Conservation (phyloP, 2,113 vertebrate species). For the Podocnemis expansa region DNA sequence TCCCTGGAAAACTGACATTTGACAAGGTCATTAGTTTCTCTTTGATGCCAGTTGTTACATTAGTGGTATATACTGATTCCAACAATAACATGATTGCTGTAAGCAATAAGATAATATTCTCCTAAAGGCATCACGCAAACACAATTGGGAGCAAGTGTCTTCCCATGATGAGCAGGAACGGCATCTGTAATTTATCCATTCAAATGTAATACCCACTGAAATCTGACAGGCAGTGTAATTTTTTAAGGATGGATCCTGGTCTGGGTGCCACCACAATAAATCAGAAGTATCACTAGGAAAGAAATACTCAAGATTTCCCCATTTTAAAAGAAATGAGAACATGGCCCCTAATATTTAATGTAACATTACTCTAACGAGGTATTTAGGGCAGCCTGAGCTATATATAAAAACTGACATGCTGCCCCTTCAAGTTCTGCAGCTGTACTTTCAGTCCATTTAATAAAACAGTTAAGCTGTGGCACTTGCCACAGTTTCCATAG, state of each 20-base stretch:
- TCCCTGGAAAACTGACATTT: background rate
- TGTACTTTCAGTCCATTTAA: slow-evolving; percentile 76
- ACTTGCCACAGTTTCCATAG: slow-evolving; percentile 81
- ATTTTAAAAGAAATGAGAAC: background rate
- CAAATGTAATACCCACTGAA: background rate
- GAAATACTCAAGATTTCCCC: background rate
- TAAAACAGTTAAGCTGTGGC: slow-evolving; percentile 77
- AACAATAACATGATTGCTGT: slow-evolving; percentile 36
- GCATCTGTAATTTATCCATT: slow-evolving; percentile 16
- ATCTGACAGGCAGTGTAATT: background rate
- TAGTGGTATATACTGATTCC: background rate
- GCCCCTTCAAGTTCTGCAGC: slow-evolving; percentile 65
- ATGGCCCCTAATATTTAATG: background rate
- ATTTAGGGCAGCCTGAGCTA: slow-evolving; percentile 7
- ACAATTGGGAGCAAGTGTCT: background rate
- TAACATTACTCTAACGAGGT: slow-evolving; percentile 3
- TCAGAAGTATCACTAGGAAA: background rate
- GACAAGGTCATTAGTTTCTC: slow-evolving; percentile 24
- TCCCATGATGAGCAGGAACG: background rate
- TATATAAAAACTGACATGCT: slow-evolving; percentile 29
- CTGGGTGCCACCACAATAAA: background rate
- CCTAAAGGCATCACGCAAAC: slow-evolving; percentile 17
- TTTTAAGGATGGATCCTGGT: slow-evolving; percentile 16
- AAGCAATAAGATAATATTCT: slow-evolving; percentile 3
- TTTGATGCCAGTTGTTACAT: slow-evolving; percentile 30